These are phyloP conservation scores for Sclerodermus sp. DNA, from an alignment of 2,888 invertebrate species.

Conservation along the genomic window DNA sequence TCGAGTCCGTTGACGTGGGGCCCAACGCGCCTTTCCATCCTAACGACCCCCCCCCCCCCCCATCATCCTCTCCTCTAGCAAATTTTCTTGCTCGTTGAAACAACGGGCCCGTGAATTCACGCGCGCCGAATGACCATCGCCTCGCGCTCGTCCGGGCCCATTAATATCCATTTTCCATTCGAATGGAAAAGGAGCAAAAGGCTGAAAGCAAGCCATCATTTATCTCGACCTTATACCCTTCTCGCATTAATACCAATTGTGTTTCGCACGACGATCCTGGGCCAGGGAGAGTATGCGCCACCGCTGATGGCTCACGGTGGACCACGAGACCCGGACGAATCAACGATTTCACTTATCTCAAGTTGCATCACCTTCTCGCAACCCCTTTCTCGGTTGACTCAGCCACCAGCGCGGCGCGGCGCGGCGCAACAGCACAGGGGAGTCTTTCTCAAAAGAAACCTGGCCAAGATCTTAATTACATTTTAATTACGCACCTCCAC, in stretches of 20 bases:
- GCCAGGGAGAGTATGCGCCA: slow-evolving; percentile 4
- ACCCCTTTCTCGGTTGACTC: not conserved
- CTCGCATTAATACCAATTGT: slow-evolving; percentile 50
- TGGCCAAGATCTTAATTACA: too few relatives aligned
- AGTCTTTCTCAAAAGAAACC: too few relatives aligned
- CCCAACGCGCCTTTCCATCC: too few relatives aligned
- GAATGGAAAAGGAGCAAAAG: slow-evolving; percentile 40
- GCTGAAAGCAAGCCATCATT: slow-evolving; percentile 43
- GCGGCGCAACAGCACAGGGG: slow-evolving; percentile 39
- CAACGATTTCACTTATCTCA: slow-evolving; percentile 10
- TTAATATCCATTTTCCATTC: slow-evolving; percentile 53
- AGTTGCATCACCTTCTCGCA: not conserved
- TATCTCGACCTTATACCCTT: slow-evolving; percentile 41
- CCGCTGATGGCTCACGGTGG: slow-evolving; percentile 10
- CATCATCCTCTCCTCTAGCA: too few relatives aligned
- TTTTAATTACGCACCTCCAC: too few relatives aligned
- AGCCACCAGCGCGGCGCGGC: slow-evolving; percentile 17
- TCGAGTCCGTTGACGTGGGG: too few relatives aligned
- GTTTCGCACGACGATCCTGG: slow-evolving; percentile 28
- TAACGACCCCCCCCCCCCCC: too few relatives aligned
- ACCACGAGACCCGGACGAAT: slow-evolving; percentile 12
- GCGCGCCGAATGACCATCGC: too few relatives aligned
- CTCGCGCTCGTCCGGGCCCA: slow-evolving; percentile 23
- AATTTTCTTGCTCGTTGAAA: too few relatives aligned
- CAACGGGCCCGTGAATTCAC: too few relatives aligned